Base-by-base conservation (phyloP, 2,113 vertebrate genomes). In the Patagioenas fasciata region DNA sequence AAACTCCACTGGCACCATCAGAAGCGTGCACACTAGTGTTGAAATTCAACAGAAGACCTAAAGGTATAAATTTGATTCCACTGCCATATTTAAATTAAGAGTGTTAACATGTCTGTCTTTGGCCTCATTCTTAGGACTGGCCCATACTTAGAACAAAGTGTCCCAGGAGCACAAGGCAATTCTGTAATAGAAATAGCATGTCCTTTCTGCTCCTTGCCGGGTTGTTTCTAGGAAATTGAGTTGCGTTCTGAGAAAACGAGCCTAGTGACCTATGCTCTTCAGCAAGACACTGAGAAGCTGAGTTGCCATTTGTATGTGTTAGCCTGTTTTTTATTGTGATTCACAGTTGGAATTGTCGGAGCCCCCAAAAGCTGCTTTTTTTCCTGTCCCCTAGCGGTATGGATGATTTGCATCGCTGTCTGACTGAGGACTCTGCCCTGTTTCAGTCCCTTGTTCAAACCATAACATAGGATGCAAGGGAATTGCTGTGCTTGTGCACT, bases 241-340 rank as follows among this genome's bases (percentile, higher is more conserved):
- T 88, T 82, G 75, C 28, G 3, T 97, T 97, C 96, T 93, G 77
- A 88, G 95, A 97, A 96, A 88, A 96, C 19, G 56, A 96, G 64
- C 56, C 53, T 74, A 51, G 91, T 38, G 40, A 88, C 65, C 80
- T 85, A 29, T 60, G 74, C 65, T 87, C 62, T 50, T 6, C 42
- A 66, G 61, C 42, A 75, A 81, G 61, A 79, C 77, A 34, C 20
- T n/a, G 82, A 87, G 81, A 92, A 74, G 51, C 71, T 66, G 80
- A 88, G 36, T 15, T 65, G 56, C n/a, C 2, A 1, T 70, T 48
- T 70, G 44, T 56, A 42, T 42, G n/a, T 15, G 57, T 56, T 17
- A 66, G 31, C 47, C 54, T 72, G 65, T 6, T 10, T 51, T 65
- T 66, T 50, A 40, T 36, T 51, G 20, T 40, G 72, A 44, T 23